Conservation (phyloP, 1,140 invertebrate genomes). For the Drosophila melanica region DNA sequence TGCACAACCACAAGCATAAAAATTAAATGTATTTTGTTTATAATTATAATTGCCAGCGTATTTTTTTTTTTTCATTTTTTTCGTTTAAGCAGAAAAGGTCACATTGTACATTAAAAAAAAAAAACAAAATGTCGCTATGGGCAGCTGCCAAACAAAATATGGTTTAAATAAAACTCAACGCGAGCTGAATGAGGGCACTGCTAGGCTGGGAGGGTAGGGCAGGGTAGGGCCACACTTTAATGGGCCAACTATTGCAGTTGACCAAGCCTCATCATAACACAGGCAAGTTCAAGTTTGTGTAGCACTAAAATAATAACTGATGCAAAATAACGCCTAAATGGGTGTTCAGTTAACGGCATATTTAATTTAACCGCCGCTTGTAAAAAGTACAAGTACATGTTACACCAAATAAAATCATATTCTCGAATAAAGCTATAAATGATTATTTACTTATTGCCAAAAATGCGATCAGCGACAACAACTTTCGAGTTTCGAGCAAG, state of each 20-base stretch:
- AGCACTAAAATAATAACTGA: not conserved
- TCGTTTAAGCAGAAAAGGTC: slow-evolving; percentile 61
- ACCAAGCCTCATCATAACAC: slow-evolving; percentile 12
- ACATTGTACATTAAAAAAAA: slow-evolving; percentile 64
- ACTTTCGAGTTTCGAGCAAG: no score
- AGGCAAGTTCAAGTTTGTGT: slow-evolving; percentile 69
- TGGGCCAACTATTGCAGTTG: slow-evolving; percentile 30
- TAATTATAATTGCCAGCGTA: slow-evolving; percentile 74
- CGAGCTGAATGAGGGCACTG: not conserved
- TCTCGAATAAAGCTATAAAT: not conserved
- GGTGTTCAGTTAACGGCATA: slow-evolving; percentile 67
- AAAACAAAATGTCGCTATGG: slow-evolving; percentile 35
- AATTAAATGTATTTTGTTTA: slow-evolving; percentile 74
- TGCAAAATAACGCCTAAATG: slow-evolving; percentile 38
- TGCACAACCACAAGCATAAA: slow-evolving; percentile 44
- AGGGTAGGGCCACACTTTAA: slow-evolving; percentile 10
- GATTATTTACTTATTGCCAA: slow-evolving; percentile 42
- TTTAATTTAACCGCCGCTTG: not conserved
- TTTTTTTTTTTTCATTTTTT: slow-evolving; percentile 25
- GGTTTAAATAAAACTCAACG: not conserved
- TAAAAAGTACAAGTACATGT: not conserved
- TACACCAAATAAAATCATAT: not conserved
- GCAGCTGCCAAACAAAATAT: slow-evolving; percentile 27
- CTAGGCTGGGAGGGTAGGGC: not conserved
- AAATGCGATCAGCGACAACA: no score